A percentile compares a stretch with the other conserved stretches of the same genome.
Conservation (phyloP, 2,113 vertebrate species). For the Deroptyus accipitrinus region DNA sequence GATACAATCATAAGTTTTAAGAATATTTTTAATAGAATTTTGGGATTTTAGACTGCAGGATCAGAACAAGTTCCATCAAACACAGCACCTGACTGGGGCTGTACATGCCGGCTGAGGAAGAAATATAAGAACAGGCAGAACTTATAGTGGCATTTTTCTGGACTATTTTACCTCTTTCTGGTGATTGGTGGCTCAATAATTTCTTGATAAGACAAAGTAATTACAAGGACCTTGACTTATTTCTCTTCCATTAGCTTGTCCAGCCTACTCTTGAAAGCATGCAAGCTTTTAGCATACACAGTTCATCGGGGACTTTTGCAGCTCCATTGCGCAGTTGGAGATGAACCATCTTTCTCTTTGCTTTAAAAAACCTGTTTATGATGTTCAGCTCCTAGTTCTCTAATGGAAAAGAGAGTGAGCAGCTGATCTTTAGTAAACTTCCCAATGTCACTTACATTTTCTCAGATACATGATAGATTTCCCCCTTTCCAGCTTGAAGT, state of each 20-base stretch:
- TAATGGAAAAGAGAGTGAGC: neutral
- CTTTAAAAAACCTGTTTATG: neutral
- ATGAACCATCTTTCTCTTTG: neutral
- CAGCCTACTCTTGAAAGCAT: neutral
- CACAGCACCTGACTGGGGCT: neutral
- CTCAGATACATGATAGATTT: neutral
- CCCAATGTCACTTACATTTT: neutral
- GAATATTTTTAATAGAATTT: neutral
- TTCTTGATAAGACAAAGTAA: neutral
- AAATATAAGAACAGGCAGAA: neutral
- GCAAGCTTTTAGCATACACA: neutral
- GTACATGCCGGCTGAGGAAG: neutral
- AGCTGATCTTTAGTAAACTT: neutral
- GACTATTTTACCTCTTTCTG: neutral
- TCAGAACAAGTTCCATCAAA: neutral
- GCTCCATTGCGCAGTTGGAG: neutral
- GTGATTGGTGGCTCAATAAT: neutral
- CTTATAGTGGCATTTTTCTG: neutral
- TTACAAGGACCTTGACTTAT: neutral
- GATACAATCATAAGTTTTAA: neutral
- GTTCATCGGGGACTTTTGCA: rapidly evolving
- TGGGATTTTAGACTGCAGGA: neutral
- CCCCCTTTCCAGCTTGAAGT: neutral
- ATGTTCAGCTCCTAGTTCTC: neutral
- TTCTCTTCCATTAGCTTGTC: neutral